These are phyloP conservation scores for Bryconaethiops microstoma DNA, from an alignment of 2,797 vertebrate genomes.

Conservation along the genomic window DNA sequence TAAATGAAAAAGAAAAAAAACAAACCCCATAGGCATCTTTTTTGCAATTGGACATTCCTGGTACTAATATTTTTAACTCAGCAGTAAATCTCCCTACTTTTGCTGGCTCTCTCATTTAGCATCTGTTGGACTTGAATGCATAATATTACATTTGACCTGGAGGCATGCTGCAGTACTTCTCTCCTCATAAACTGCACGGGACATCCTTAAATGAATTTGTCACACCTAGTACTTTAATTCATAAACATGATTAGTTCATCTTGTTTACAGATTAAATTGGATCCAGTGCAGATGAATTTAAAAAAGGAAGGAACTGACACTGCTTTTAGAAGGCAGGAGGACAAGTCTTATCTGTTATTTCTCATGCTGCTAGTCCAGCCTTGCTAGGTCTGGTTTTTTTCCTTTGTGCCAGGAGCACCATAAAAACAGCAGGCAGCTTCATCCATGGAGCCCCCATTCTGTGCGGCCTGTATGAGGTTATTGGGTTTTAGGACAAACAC, in stretches of 20 bases:
- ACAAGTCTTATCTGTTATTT: constrained; percentile 16
- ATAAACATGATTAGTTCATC: constrained; percentile 12
- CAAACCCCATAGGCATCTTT: neutral
- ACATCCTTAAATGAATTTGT: constrained; percentile 6
- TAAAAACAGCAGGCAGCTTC: constrained; percentile 9
- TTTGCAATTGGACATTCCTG: neutral
- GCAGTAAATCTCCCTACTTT: neutral
- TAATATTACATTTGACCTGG: neutral
- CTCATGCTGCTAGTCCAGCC: neutral
- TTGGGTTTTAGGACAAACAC: constrained; percentile 43
- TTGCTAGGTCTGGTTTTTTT: constrained; percentile 21
- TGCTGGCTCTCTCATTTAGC: neutral
- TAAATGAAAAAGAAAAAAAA: neutral
- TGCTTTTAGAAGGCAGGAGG: constrained; percentile 12
- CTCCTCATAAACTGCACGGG: constrained; percentile 6
- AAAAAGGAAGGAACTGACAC: constrained; percentile 15
- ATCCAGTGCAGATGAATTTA: neutral
- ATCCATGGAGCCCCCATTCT: constrained; percentile 18
- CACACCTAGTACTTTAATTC: constrained; percentile 13
- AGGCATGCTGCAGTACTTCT: neutral
- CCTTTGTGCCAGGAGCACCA: constrained; percentile 41
- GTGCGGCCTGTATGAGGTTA: constrained; percentile 25
- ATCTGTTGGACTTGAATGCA: neutral
- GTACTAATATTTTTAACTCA: neutral
- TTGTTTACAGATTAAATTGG: constrained; percentile 20